Percentiles rank a stretch among this genome's conserved stretches.
Conservation (phyloP, 1,140 invertebrate genomes). For the Doryteuthis pealeii region DNA sequence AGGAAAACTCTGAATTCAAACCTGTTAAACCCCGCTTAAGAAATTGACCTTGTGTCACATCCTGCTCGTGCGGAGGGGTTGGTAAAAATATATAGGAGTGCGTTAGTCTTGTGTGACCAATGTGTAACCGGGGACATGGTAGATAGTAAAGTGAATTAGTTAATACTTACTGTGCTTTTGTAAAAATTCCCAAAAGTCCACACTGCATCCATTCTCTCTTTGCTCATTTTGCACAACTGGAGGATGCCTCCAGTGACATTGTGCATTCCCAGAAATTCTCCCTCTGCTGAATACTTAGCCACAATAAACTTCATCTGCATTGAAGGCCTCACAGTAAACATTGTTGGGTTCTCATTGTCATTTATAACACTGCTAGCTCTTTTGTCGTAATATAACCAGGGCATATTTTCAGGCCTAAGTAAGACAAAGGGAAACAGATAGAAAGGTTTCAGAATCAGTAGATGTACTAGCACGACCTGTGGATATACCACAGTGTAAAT, state of each 20-base stretch:
- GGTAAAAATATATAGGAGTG: too few species aligned
- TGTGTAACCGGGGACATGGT: too few species aligned
- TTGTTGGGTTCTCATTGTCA: constrained; percentile 62
- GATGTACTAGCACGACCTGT: too few species aligned
- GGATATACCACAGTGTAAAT: too few species aligned
- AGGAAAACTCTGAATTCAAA: too few species aligned
- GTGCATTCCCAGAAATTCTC: constrained; percentile 53
- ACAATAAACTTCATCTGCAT: constrained; percentile 41
- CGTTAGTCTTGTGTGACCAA: too few species aligned
- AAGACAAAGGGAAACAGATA: constrained; percentile 26
- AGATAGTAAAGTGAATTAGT: too few species aligned
- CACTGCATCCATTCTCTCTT: constrained; percentile 62
- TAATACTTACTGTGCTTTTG: constrained; percentile 48
- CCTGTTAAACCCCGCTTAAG: too few species aligned
- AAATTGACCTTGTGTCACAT: too few species aligned
- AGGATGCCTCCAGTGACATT: constrained; percentile 50
- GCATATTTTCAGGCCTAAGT: constrained; percentile 52
- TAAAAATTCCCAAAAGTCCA: constrained; percentile 66
- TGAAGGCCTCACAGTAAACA: constrained; percentile 62
- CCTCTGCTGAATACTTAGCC: constrained; percentile 45
- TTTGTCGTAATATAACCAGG: constrained; percentile 67
- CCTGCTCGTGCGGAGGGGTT: too few species aligned
- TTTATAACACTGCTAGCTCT: constrained; percentile 61
- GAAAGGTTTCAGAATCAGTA: too few species aligned
- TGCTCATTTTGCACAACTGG: constrained; percentile 62